Percentiles rank a stretch among this genome's conserved stretches.
phyloP scores from a whole-genome alignment of 2,113 vertebrate genomes.

The Rhadina sibilatrix region DNA sequence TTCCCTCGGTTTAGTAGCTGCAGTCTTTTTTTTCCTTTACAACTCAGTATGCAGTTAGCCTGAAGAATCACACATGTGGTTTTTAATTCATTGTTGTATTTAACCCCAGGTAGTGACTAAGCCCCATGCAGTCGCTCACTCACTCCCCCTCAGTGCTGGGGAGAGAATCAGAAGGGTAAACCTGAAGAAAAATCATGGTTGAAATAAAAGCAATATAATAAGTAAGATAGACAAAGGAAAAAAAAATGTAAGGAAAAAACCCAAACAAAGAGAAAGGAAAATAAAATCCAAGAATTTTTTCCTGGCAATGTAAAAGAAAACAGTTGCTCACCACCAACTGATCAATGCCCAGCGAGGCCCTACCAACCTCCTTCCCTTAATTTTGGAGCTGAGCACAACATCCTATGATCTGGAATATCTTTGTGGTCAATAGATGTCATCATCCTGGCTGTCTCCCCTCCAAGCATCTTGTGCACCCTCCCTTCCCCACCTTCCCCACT shows the following conservation, averaged over 20 bases:
- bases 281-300: neutral
- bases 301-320: neutral
- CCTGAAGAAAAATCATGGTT: neutral
- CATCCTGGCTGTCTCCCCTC: neutral
- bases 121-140: rapidly evolving
- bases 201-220: neutral
- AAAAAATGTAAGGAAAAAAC: neutral
- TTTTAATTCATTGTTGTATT: neutral
- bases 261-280: neutral
- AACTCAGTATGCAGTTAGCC: neutral
- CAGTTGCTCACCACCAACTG: neutral
- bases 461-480: neutral
- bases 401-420: neutral
- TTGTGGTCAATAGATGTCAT: neutral
- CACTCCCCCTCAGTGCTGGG: neutral
- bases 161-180: neutral
- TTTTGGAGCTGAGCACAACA: neutral
- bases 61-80: neutral
- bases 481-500: neutral
- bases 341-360: neutral
- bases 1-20: neutral
- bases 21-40: neutral
- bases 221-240: neutral
- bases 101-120: neutral
- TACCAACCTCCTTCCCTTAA: neutral